These are phyloP conservation scores for Furcifer pardalis DNA, from an alignment of 2,797 vertebrate species.

Conservation along the genomic window DNA sequence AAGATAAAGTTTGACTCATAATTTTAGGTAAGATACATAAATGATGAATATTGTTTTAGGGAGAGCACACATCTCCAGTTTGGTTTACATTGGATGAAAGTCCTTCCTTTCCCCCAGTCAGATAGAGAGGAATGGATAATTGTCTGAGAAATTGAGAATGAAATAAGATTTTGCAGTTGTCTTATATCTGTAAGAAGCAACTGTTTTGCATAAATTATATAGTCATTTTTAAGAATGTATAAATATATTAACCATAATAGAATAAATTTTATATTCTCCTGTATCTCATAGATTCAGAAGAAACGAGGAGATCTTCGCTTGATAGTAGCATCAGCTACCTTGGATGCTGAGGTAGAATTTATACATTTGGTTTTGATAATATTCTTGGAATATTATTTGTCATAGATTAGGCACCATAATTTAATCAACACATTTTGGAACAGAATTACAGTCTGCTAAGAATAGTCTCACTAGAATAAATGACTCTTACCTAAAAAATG, in stretches of 20 bases:
- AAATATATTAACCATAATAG: neutral
- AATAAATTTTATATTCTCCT: neutral
- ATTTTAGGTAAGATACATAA: constrained; percentile 15
- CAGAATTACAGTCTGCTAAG: neutral
- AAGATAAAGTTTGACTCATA: neutral
- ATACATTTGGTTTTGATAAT: neutral
- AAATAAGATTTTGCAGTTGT: neutral
- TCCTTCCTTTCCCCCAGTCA: neutral
- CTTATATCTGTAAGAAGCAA: neutral
- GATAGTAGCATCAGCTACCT: constrained; percentile 94
- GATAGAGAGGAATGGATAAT: neutral
- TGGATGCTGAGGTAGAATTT: constrained; percentile 93
- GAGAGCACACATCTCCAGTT: neutral
- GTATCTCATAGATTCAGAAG: constrained; percentile 87
- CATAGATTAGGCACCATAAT: neutral
- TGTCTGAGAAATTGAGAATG: neutral
- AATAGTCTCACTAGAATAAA: neutral
- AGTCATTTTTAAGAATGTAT: neutral
- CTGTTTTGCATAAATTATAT: neutral
- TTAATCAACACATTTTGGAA: neutral
- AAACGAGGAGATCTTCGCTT: constrained; percentile 93
- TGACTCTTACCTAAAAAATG: neutral
- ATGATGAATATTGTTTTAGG: neutral
- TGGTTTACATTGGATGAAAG: neutral
- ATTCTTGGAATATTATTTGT: constrained; percentile 9